A percentile compares a stretch with the other conserved stretches of the same genome.
Evolutionary conservation across 2,797 vertebrate species (phyloP).

Genomic region (Ptychadena robeensis): DNA sequence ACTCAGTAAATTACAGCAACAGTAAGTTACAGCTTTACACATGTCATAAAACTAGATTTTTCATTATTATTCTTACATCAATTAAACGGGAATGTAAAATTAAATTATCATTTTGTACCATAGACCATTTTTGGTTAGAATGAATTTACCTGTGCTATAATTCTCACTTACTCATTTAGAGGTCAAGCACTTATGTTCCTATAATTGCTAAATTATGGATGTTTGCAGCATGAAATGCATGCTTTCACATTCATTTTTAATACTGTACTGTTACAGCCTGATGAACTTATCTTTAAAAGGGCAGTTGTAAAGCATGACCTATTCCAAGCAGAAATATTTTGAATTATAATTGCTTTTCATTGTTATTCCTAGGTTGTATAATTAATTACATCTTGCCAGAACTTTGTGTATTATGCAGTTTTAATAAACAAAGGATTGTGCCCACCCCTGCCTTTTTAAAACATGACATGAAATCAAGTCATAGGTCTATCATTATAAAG

Average conservation of each 20-base stretch:
- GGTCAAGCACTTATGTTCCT: slow-evolving; percentile 12
- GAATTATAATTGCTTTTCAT: slow-evolving; percentile 40
- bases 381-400: slow-evolving; percentile 29
- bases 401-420: slow-evolving; percentile 20
- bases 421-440: slow-evolving; percentile 13
- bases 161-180: slow-evolving; percentile 22
- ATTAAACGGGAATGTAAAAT: too few species aligned
- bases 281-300: slow-evolving; percentile 46
- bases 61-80: too few species aligned
- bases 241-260: slow-evolving; percentile 44
- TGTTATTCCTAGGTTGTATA: slow-evolving; percentile 29
- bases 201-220: slow-evolving; percentile 48
- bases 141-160: too few species aligned
- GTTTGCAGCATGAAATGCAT: slow-evolving; percentile 28
- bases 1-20: too few species aligned
- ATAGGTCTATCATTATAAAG: too few species aligned
- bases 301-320: slow-evolving; percentile 30
- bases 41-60: too few species aligned
- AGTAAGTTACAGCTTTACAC: too few species aligned
- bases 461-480: too few species aligned
- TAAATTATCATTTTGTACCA: too few species aligned
- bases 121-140: too few species aligned
- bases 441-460: neutral
- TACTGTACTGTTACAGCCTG: slow-evolving; percentile 17
- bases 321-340: slow-evolving; percentile 27